phyloP scores from a whole-genome alignment of 2,113 vertebrate genomes.

The Cygnus atratus region DNA sequence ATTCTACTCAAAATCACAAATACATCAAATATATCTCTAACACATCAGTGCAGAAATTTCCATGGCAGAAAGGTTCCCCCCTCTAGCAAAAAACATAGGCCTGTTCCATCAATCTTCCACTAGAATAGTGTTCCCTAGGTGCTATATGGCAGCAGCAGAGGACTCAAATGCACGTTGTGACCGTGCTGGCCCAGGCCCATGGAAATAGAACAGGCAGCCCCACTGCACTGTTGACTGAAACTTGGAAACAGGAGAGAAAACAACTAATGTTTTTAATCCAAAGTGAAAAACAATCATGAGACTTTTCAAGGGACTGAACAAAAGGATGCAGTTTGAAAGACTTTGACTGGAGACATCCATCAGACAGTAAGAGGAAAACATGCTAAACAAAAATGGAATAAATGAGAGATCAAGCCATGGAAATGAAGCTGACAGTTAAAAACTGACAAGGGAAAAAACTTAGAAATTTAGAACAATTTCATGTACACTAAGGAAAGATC shows the following conservation, averaged over 20 bases:
- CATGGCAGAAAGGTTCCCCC: background rate
- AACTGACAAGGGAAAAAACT: background rate
- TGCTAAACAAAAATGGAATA: background rate
- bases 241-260: background rate
- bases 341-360: background rate
- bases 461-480: background rate
- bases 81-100: background rate
- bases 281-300: background rate
- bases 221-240: fast-evolving
- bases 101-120: background rate
- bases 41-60: background rate
- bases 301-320: background rate
- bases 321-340: background rate
- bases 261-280: background rate
- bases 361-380: background rate
- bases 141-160: background rate
- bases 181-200: fast-evolving
- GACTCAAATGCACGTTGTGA: background rate
- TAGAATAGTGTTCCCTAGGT: background rate
- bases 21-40: background rate
- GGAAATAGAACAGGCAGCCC: fast-evolving
- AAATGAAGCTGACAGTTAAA: background rate
- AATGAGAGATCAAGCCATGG: background rate
- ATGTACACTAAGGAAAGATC: background rate
- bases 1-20: background rate